Percentiles rank a stretch among this genome's conserved stretches.
phyloP scores from a whole-genome alignment of 2,888 invertebrate genomes.

The Antheraea yamamai region DNA sequence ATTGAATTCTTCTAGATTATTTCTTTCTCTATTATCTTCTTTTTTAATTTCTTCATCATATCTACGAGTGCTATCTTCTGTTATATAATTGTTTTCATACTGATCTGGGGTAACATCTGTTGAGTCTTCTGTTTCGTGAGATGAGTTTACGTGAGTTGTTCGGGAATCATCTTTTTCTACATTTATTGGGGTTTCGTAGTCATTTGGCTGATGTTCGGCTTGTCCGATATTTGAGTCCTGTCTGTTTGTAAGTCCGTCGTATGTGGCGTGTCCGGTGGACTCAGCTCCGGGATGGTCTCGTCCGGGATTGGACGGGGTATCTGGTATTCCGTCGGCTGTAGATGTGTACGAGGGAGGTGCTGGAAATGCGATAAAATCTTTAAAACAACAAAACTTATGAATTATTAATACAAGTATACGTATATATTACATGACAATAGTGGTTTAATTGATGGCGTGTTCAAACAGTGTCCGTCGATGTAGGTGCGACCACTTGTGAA shows the following conservation, averaged over 20 bases:
- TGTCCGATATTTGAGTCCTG: slow-evolving; percentile 45
- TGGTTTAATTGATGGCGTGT: too few species aligned
- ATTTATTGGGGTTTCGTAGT: slow-evolving; percentile 46
- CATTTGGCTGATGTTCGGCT: slow-evolving; percentile 43
- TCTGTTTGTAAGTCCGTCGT: slow-evolving; percentile 51
- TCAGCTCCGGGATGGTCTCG: slow-evolving; percentile 69
- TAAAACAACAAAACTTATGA: neutral
- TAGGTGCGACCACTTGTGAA: too few species aligned
- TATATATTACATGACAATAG: too few species aligned
- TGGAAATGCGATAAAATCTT: slow-evolving; percentile 39
- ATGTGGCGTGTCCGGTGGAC: slow-evolving; percentile 67
- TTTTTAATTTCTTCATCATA: slow-evolving; percentile 26
- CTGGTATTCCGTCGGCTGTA: slow-evolving; percentile 61
- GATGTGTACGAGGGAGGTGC: slow-evolving; percentile 75
- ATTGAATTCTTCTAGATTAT: slow-evolving; percentile 33
- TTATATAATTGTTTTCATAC: slow-evolving; percentile 27
- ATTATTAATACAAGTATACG: too few species aligned
- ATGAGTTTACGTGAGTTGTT: slow-evolving; percentile 28
- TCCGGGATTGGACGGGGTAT: slow-evolving; percentile 63
- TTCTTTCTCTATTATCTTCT: slow-evolving; percentile 29
- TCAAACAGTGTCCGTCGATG: too few species aligned
- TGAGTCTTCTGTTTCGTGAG: slow-evolving; percentile 28
- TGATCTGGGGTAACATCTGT: slow-evolving; percentile 22
- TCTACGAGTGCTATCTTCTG: slow-evolving; percentile 26
- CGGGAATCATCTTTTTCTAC: slow-evolving; percentile 46